Percentiles rank a stretch among this genome's conserved stretches.
These are phyloP conservation scores for Pseudorasbora parva DNA, from an alignment of 2,113 vertebrate species.

Conservation along the genomic window DNA sequence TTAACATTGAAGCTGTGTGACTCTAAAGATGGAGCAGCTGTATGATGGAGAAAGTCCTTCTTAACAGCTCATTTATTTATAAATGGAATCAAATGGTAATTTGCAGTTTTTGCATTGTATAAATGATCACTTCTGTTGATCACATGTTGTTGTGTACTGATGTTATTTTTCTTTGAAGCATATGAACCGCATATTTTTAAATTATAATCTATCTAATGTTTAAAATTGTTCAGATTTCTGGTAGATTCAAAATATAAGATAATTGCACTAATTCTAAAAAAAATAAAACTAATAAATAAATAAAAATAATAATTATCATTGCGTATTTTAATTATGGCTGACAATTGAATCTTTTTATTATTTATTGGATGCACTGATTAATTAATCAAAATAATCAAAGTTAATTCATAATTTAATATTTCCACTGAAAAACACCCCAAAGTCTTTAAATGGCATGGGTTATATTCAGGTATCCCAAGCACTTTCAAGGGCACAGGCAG, in stretches of 20 bases:
- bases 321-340: not conserved
- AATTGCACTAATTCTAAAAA: not conserved
- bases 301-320: not conserved
- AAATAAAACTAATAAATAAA: not conserved
- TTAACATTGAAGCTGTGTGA: not conserved
- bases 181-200: not conserved
- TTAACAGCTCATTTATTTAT: not conserved
- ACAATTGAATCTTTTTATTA: not conserved
- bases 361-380: not conserved
- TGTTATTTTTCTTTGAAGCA: not conserved
- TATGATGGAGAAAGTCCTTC: not conserved
- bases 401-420: not conserved
- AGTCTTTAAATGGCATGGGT: not conserved
- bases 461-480: too few species aligned
- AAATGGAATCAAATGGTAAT: conserved; percentile 1
- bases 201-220: not conserved
- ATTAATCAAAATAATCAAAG: not conserved
- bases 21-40: not conserved
- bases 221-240: not conserved
- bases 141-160: too few species aligned
- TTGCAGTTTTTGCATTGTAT: not conserved
- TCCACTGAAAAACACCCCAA: not conserved
- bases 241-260: not conserved
- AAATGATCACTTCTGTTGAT: not conserved
- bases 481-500: too few species aligned